These are phyloP conservation scores for Lepidurus packardi DNA, from an alignment of 1,140 invertebrate species.

Conservation along the genomic window DNA sequence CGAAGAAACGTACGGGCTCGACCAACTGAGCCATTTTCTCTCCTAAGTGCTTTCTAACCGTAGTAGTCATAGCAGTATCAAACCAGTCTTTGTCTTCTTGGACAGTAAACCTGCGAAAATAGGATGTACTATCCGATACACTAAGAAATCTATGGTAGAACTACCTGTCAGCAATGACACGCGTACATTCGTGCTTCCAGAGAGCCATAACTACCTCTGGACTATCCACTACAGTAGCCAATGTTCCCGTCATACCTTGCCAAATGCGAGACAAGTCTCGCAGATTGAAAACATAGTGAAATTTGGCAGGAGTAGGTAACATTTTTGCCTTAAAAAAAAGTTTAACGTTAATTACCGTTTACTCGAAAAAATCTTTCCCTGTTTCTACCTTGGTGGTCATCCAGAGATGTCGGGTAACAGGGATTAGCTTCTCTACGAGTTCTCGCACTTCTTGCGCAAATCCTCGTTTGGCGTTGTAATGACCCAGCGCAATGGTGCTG, in stretches of 20 bases:
- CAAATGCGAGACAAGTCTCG: conserved; percentile 90
- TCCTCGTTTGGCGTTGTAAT: conserved; percentile 77
- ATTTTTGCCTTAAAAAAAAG: conserved; percentile 54
- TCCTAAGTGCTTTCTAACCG: conserved; percentile 63
- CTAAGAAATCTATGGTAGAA: conserved; percentile 20
- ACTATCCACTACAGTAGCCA: conserved; percentile 75
- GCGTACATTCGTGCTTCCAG: conserved; percentile 90
- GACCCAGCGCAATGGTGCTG: conserved; percentile 77
- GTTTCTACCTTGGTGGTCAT: conserved; percentile 62
- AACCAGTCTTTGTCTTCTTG: conserved; percentile 75
- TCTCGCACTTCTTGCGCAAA: conserved; percentile 75
- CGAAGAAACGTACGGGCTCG: conserved; percentile 69
- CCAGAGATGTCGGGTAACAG: conserved; percentile 82
- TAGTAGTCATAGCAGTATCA: conserved; percentile 58
- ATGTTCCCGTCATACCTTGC: conserved; percentile 93
- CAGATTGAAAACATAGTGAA: conserved; percentile 94
- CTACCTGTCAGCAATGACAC: conserved; percentile 80
- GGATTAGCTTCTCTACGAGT: conserved; percentile 71
- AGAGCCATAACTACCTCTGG: conserved; percentile 73
- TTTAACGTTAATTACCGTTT: background rate
- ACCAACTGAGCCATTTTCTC: conserved; percentile 62
- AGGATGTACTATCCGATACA: conserved; percentile 24
- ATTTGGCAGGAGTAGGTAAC: conserved; percentile 90
- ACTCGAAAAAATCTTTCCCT: background rate
- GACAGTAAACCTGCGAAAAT: conserved; percentile 59